phyloP scores from a whole-genome alignment of 1,140 invertebrate species.

The Radopholus similis region DNA sequence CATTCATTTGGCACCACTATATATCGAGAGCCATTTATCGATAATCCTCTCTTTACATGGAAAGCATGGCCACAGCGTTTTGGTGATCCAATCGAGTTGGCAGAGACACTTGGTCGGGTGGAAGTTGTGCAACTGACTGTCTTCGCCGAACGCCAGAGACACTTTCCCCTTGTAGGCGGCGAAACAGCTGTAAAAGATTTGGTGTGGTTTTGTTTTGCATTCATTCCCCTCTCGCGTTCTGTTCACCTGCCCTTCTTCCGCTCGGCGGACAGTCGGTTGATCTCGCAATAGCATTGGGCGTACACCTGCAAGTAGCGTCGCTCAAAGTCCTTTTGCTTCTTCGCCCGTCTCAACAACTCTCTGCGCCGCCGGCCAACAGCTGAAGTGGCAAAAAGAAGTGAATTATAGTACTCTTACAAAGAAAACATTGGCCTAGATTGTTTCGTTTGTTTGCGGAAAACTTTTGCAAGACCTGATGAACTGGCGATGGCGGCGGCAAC shows the following conservation, averaged over 20 bases:
- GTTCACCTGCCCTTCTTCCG: slow-evolving; percentile 39
- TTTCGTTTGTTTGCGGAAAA: slow-evolving; percentile 1
- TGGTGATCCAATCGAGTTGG: slow-evolving; percentile 50
- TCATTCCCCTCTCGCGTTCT: not conserved
- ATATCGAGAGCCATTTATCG: not conserved
- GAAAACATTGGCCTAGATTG: no score
- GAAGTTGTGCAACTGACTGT: slow-evolving; percentile 44
- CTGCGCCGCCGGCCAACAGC: slow-evolving; percentile 6
- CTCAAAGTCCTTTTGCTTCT: slow-evolving; percentile 3
- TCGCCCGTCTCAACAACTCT: not conserved
- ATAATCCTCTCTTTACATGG: slow-evolving; percentile 41
- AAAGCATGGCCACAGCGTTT: slow-evolving; percentile 57
- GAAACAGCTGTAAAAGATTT: slow-evolving; percentile 42
- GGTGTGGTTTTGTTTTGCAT: not conserved
- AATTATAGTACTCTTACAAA: not conserved
- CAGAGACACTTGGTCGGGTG: slow-evolving; percentile 54
- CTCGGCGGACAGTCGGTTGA: slow-evolving; percentile 52
- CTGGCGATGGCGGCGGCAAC: slow-evolving; percentile 46
- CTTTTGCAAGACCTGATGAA: slow-evolving; percentile 3
- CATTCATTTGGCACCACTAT: not conserved
- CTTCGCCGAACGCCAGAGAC: slow-evolving; percentile 35
- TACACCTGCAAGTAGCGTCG: slow-evolving; percentile 54
- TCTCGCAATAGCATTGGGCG: slow-evolving; percentile 57
- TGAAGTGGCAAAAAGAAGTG: not conserved
- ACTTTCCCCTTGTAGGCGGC: slow-evolving; percentile 54